Base-by-base conservation (phyloP, 2,888 invertebrate species). In the Watsonalla cultraria region DNA sequence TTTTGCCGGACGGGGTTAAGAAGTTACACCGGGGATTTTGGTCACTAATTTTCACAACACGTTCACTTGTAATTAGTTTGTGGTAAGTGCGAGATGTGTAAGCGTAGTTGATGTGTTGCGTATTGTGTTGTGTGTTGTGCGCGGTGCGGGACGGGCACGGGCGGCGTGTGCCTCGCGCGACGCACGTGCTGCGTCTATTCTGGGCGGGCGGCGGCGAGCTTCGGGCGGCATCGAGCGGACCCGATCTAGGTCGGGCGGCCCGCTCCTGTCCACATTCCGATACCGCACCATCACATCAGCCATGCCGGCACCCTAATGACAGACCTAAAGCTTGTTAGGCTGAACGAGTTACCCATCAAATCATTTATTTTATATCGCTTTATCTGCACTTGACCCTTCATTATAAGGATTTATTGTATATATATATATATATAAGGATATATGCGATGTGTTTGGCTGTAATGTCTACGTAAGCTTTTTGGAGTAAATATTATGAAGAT, bases 131-230 rank as follows among this genome's bases (percentile, higher is more conserved):
- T 57, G 62, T 60, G 66, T 61, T 59, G 58, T 52, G 58, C 60
- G 65, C 64, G 42, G 42, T 42, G 62, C 57, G 65, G 56, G 60
- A 49, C 54, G 54, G 42, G 63, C 61, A 66, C 63, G 61, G 64
- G 68, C 67, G 70, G 79, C 89, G 87, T 84, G 80, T 79, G 83
- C 71, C 85, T 80, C 77, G 78, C 67, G 67, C 74, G 84, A 83
- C 89, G 86, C 90, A 89, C 90, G 88, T 90, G 90, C 88, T 87
- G 82, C 85, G 84, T 89, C 90, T 90, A 90, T 90, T 90, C 86
- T 84, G 85, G 87, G 84, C 80, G 82, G 78, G 74, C 76, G 76
- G 70, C 62, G 62, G 66, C 59, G 80, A 74, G 76, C 64, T 59
- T 65, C 72, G 70, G 77, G 75, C 78, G 82, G 78, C 83, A 86